Percentiles rank a stretch among this genome's conserved stretches.
Conservation (phyloP, 2,888 invertebrate genomes). For the Drosophila meridiana region DNA sequence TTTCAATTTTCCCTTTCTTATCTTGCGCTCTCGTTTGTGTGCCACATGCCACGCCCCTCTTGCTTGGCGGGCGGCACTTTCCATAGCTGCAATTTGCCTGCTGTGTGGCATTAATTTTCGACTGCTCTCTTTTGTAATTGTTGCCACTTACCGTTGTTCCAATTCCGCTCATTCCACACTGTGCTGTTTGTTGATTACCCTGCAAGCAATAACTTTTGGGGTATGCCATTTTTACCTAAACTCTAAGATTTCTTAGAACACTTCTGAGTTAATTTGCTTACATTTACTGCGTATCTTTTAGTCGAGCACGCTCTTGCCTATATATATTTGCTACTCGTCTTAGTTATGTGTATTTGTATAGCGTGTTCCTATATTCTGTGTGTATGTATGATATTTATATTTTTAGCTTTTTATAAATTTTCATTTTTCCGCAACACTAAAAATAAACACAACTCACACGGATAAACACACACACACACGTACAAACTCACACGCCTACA, state of each 20-base stretch:
- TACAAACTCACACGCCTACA: slow-evolving; percentile 17
- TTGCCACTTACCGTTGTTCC: slow-evolving; percentile 63
- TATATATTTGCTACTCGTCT: not conserved
- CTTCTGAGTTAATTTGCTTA: not conserved
- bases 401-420: slow-evolving; percentile 57
- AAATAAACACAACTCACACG: slow-evolving; percentile 46
- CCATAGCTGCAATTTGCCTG: slow-evolving; percentile 53
- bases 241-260: not conserved
- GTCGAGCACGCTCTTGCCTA: not conserved
- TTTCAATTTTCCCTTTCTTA: slow-evolving; percentile 32
- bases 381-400: slow-evolving; percentile 20
- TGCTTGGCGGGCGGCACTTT: slow-evolving; percentile 33
- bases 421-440: slow-evolving; percentile 56
- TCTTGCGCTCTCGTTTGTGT: slow-evolving; percentile 32
- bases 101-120: slow-evolving; percentile 56
- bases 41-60: slow-evolving; percentile 21
- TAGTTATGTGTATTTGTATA: not conserved
- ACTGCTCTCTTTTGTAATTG: slow-evolving; percentile 55
- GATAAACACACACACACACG: slow-evolving; percentile 15
- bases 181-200: slow-evolving; percentile 16
- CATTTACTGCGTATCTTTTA: not conserved
- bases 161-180: slow-evolving; percentile 49
- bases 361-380: not conserved
- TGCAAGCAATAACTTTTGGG: not conserved
- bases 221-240: not conserved